Conservation (phyloP, 1,140 invertebrate species). For the Rhizoglyphus robini region DNA sequence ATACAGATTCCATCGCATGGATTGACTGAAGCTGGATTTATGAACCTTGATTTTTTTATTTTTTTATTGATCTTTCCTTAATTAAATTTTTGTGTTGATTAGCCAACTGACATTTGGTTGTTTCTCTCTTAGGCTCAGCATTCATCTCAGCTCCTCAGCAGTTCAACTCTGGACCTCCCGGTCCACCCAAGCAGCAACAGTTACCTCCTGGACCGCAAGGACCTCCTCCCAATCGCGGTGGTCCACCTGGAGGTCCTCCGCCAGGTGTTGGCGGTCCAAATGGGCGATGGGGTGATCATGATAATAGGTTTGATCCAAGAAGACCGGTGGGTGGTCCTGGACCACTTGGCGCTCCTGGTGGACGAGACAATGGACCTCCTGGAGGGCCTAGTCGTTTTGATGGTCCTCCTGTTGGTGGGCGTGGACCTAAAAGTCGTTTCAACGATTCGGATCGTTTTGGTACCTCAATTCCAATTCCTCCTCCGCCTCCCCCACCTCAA, state of each 20-base stretch:
- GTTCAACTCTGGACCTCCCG: background rate
- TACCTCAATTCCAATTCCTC: background rate
- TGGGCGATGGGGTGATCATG: no score
- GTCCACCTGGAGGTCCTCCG: background rate
- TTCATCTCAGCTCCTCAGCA: conserved; percentile 20
- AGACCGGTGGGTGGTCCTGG: no score
- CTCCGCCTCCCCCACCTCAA: background rate
- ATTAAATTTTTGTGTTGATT: background rate
- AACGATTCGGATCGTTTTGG: background rate
- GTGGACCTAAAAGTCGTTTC: background rate
- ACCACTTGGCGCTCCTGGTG: no score
- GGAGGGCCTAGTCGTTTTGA: background rate
- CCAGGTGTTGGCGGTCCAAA: no score
- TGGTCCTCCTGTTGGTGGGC: background rate
- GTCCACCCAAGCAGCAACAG: conserved; percentile 2
- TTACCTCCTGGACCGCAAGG: background rate
- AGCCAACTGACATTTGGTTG: background rate
- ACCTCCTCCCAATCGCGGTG: background rate
- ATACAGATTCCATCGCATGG: no score
- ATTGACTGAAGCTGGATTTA: background rate
- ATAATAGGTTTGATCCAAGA: background rate
- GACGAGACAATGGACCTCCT: background rate
- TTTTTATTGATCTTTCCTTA: background rate
- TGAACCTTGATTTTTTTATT: background rate
- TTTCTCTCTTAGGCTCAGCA: conserved; percentile 2